A percentile compares a stretch with the other conserved stretches of the same genome.
Evolutionary conservation across 2,113 vertebrate genomes (phyloP).

Genomic region (Microcebus griseorufus): DNA sequence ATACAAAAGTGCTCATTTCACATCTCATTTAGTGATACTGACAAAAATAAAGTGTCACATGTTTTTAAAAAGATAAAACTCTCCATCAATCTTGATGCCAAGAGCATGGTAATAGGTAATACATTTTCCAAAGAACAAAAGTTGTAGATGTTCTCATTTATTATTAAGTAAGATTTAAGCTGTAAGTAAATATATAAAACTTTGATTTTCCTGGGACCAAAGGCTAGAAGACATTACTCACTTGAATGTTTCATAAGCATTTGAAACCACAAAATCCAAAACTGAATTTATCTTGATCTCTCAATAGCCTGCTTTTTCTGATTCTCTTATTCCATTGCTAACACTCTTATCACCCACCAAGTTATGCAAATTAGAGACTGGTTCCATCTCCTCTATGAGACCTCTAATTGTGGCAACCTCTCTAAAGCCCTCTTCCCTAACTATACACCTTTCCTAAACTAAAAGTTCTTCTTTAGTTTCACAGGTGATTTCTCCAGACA

Average conservation of each 20-base stretch:
- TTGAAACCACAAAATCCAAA: not conserved
- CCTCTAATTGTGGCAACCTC: not conserved
- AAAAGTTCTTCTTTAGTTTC: not conserved
- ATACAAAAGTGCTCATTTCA: not conserved
- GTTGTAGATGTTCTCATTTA: not conserved
- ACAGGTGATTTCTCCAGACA: not conserved
- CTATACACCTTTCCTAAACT: not conserved
- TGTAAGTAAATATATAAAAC: not conserved
- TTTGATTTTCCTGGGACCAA: not conserved
- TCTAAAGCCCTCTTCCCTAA: not conserved
- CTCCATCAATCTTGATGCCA: not conserved
- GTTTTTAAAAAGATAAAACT: conserved; percentile 3
- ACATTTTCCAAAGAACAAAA: conserved; percentile 23
- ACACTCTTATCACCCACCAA: not conserved
- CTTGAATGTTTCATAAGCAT: not conserved
- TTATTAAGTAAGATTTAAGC: conserved; percentile 9
- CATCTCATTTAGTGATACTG: not conserved
- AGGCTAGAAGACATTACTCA: not conserved
- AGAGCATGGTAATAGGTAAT: not conserved
- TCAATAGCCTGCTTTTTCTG: not conserved
- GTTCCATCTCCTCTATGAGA: not conserved
- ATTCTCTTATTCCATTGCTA: not conserved
- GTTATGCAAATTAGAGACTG: not conserved
- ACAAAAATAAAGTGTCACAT: not conserved
- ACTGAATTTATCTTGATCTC: not conserved